phyloP scores from a whole-genome alignment of 2,113 vertebrate genomes.

The Marmota flaviventris region DNA sequence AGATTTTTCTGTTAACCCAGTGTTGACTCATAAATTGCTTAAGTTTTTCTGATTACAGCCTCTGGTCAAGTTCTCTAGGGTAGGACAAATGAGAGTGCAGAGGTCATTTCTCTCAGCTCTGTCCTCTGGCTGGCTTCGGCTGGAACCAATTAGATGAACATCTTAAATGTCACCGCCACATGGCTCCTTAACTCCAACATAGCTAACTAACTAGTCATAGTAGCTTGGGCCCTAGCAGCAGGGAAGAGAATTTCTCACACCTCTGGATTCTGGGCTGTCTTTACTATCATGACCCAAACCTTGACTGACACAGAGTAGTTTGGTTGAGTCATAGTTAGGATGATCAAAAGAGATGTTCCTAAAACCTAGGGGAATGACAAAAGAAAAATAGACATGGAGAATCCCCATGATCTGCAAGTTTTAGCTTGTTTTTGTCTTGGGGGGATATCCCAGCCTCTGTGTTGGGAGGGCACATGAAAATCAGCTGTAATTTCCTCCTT shows the following conservation, averaged over 20 bases:
- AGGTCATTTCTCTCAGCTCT: not conserved
- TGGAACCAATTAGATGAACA: not conserved
- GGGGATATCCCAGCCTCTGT: not conserved
- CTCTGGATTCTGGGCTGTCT: not conserved
- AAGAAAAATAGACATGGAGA: not conserved
- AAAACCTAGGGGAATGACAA: not conserved
- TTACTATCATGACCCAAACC: not conserved
- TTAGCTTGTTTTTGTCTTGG: not conserved
- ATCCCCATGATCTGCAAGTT: not conserved
- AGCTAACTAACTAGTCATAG: not conserved
- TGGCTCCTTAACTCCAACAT: not conserved
- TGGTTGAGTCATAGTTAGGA: not conserved
- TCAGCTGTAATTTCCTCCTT: not conserved
- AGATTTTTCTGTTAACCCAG: not conserved
- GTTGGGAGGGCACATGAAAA: not conserved
- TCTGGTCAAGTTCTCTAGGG: not conserved
- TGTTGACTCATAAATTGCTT: not conserved
- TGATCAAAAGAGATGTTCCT: slow-evolving; percentile 10
- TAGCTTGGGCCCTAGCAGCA: not conserved
- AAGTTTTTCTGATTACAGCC: not conserved
- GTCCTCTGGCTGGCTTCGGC: not conserved
- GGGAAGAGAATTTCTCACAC: not conserved
- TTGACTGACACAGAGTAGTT: not conserved
- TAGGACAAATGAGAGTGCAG: not conserved
- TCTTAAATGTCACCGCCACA: not conserved